Conservation (phyloP, 2,888 invertebrate genomes). For the Syritta pipiens region DNA sequence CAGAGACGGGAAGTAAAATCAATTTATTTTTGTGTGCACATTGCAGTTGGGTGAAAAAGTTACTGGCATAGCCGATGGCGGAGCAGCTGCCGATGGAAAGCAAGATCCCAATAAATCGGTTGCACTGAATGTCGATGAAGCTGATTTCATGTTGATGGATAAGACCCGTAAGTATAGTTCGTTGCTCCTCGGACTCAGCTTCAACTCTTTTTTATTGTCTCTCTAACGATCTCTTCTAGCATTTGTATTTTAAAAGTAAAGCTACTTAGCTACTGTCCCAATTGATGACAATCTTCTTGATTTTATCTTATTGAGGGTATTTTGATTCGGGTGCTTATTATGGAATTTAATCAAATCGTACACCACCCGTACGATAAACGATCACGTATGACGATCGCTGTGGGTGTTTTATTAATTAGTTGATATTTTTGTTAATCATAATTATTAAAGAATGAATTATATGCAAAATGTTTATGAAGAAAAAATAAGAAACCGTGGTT, state of each 20-base stretch:
- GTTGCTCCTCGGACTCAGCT: constrained; percentile 42
- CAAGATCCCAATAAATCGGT: constrained; percentile 73
- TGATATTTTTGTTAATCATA: constrained; percentile 11
- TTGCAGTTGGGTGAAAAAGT: constrained; percentile 32
- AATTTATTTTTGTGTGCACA: neutral
- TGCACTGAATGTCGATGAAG: constrained; percentile 67
- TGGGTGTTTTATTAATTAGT: constrained; percentile 13
- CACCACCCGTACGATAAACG: constrained; percentile 2
- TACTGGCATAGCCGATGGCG: constrained; percentile 27
- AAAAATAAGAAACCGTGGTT: constrained; percentile 37
- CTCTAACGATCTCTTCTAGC: constrained; percentile 17
- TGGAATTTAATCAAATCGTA: neutral
- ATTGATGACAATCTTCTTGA: constrained; percentile 21
- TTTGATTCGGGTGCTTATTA: constrained; percentile 18
- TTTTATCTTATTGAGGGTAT: constrained; percentile 19
- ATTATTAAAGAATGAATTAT: constrained; percentile 38
- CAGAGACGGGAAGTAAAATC: neutral
- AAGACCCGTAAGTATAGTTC: constrained; percentile 74
- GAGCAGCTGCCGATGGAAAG: constrained; percentile 21
- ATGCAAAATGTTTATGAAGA: constrained; percentile 16
- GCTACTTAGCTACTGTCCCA: neutral
- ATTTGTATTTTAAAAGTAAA: constrained; percentile 20
- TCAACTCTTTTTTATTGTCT: neutral
- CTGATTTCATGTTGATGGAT: constrained; percentile 75
- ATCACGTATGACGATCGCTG: constrained; percentile 8